Conservation (phyloP, 2,113 vertebrate species). For the Proteles cristata region DNA sequence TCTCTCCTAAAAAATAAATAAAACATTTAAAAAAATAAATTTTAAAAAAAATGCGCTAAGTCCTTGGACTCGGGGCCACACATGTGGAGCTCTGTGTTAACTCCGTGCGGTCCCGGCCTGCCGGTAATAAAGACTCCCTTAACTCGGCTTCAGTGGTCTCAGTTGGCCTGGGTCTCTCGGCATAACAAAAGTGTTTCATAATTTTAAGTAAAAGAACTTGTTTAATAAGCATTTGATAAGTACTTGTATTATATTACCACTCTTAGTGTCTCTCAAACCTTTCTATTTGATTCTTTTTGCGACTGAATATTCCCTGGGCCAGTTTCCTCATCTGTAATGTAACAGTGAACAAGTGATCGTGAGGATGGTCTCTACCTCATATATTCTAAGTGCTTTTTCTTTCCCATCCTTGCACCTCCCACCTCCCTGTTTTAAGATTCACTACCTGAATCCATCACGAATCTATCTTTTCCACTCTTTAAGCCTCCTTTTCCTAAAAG, state of each 20-base stretch:
- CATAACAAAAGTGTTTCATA: background rate
- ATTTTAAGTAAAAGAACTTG: slow-evolving; percentile 37
- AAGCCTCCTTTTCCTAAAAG: background rate
- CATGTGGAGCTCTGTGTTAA: no score
- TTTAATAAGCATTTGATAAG: background rate
- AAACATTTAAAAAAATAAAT: no score
- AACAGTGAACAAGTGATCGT: background rate
- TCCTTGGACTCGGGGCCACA: no score
- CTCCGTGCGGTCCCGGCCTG: no score
- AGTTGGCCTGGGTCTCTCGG: no score
- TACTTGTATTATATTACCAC: background rate
- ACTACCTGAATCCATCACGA: background rate
- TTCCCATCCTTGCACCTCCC: background rate
- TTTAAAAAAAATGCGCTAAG: no score
- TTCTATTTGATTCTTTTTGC: background rate
- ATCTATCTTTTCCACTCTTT: background rate
- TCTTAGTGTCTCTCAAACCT: background rate
- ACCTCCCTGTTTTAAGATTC: background rate
- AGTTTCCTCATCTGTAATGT: background rate
- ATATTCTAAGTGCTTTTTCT: background rate
- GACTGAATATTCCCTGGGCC: background rate
- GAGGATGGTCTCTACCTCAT: background rate
- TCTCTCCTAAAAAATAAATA: no score
- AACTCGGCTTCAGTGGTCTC: no score
- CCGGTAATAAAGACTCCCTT: no score